Conservation (phyloP, 2,888 invertebrate species). For the Ametastegia equiseti region DNA sequence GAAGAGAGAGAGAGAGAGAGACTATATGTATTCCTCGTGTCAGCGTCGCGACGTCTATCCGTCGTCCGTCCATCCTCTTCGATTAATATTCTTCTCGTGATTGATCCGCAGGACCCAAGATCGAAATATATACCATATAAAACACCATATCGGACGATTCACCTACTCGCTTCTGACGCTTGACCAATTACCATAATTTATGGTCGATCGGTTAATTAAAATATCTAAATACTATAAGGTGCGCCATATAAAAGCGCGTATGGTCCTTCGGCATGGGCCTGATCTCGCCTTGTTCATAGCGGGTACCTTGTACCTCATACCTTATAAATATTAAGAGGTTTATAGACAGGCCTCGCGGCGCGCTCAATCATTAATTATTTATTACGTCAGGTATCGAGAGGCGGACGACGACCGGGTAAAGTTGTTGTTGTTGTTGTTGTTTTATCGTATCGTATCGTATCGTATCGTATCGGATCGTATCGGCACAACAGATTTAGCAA, state of each 20-base stretch:
- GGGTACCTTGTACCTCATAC: slow-evolving; percentile 59
- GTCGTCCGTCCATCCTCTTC: background rate
- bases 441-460: too few species aligned
- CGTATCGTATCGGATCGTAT: too few species aligned
- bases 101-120: background rate
- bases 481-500: slow-evolving; percentile 58
- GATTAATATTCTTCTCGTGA: slow-evolving; percentile 37
- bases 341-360: slow-evolving; percentile 61
- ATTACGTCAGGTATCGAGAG: slow-evolving; percentile 64
- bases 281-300: slow-evolving; percentile 51
- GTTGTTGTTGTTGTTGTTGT: slow-evolving; percentile 34
- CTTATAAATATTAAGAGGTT: slow-evolving; percentile 73
- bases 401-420: slow-evolving; percentile 33
- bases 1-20: too few species aligned
- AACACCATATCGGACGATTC: slow-evolving; percentile 32
- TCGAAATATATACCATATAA: slow-evolving; percentile 40
- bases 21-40: too few species aligned
- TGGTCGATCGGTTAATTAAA: slow-evolving; percentile 73
- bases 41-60: too few species aligned
- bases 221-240: slow-evolving; percentile 70
- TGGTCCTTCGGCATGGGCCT: slow-evolving; percentile 50
- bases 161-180: slow-evolving; percentile 46
- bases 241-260: slow-evolving; percentile 59
- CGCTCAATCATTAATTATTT: slow-evolving; percentile 73
- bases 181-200: slow-evolving; percentile 72